Percentiles rank a stretch among this genome's conserved stretches.
Evolutionary conservation across 2,113 vertebrate species (phyloP).

Genomic region (Colaptes auratus): DNA sequence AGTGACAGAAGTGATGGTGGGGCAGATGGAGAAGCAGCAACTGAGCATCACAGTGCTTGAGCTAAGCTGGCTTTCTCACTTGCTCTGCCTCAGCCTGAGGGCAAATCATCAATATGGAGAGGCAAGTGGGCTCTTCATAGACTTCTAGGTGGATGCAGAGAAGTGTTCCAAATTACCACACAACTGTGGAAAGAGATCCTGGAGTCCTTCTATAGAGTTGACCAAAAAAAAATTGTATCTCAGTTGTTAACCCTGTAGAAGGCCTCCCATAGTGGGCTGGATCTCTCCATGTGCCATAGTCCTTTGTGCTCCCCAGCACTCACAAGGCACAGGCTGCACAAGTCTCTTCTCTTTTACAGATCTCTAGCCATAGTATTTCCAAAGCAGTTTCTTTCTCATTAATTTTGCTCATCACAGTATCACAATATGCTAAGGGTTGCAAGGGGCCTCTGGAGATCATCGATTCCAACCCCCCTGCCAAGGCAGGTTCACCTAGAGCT

Average conservation of each 20-base stretch:
- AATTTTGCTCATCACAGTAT: neutral
- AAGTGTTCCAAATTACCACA: neutral
- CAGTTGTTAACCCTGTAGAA: fast-evolving
- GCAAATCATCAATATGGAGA: neutral
- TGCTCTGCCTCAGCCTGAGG: neutral
- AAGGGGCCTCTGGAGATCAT: too few species aligned
- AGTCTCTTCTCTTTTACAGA: neutral
- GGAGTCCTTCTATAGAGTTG: neutral
- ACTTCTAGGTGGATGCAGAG: neutral
- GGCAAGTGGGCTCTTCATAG: fast-evolving
- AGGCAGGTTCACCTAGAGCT: too few species aligned
- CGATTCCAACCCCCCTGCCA: too few species aligned
- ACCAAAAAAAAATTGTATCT: neutral
- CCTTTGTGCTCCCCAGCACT: fast-evolving
- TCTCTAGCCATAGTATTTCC: neutral
- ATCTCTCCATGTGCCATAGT: fast-evolving
- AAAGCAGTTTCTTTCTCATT: neutral
- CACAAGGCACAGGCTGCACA: neutral
- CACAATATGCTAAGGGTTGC: too few species aligned
- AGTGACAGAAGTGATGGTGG: neutral
- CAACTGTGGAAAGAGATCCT: neutral
- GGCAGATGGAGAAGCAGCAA: neutral
- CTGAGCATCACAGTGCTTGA: neutral
- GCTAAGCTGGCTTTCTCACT: neutral
- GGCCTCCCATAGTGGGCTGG: neutral